Evolutionary conservation across 2,797 vertebrate genomes (phyloP).

Genomic region (Netta rufina): DNA sequence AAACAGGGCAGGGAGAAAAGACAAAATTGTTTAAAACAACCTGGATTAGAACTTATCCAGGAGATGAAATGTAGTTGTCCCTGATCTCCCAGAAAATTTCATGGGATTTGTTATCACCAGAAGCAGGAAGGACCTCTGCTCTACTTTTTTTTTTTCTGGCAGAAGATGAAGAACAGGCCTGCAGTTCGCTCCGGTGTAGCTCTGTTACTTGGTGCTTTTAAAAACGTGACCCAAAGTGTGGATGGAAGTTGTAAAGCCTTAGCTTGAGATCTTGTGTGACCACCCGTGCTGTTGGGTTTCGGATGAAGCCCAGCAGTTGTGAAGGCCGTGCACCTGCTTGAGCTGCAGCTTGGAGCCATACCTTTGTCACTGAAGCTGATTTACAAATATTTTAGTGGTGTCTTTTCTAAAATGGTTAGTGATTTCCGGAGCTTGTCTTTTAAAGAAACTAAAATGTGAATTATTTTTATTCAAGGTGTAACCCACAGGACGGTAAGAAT

Average conservation of each 20-base stretch:
- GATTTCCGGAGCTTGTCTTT: neutral
- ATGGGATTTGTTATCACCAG: neutral
- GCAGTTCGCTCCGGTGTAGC: neutral
- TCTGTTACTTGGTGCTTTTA: neutral
- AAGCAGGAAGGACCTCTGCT: neutral
- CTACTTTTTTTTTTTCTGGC: neutral
- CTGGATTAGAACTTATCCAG: neutral
- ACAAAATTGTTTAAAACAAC: neutral
- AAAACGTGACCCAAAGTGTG: neutral
- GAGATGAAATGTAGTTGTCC: neutral
- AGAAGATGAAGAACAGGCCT: neutral
- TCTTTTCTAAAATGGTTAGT: neutral
- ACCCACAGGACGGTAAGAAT: neutral
- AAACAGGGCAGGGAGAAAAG: neutral
- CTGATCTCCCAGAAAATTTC: neutral
- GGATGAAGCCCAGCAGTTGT: neutral
- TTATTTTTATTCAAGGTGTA: neutral
- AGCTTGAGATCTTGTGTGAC: neutral
- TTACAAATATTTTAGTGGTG: neutral
- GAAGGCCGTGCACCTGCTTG: neutral
- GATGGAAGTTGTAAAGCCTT: neutral
- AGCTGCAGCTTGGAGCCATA: neutral
- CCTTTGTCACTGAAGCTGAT: neutral
- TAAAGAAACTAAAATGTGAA: neutral
- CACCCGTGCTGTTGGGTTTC: neutral